phyloP scores from a whole-genome alignment of 2,888 invertebrate species.

The Nymphalis urticae region DNA sequence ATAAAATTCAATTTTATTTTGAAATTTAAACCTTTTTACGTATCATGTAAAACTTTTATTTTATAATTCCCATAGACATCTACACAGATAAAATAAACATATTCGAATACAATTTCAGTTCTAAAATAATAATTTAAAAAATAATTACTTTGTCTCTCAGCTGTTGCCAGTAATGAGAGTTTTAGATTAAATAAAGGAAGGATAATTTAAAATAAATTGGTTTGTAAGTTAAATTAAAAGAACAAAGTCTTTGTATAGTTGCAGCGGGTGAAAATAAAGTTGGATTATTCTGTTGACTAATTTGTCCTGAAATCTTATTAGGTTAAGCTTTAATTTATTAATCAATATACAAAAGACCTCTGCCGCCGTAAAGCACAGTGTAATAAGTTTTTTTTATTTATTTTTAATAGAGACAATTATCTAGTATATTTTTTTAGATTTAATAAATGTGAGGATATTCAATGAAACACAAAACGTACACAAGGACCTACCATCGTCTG shows the following conservation, averaged over 20 bases:
- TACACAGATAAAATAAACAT: not conserved
- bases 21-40: not conserved
- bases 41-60: not conserved
- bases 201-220: slow-evolving; percentile 24
- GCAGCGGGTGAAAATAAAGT: not conserved
- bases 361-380: no score
- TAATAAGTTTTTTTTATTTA: no score
- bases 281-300: not conserved
- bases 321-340: not conserved
- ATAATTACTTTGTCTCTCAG: slow-evolving; percentile 22
- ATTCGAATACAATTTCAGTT: slow-evolving; percentile 49
- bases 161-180: slow-evolving; percentile 23
- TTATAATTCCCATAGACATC: not conserved
- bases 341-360: not conserved
- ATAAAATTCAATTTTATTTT: not conserved
- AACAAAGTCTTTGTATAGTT: slow-evolving; percentile 8
- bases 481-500: no score
- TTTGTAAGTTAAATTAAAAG: slow-evolving; percentile 24
- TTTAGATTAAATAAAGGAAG: slow-evolving; percentile 31
- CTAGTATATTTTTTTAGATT: no score
- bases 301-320: not conserved
- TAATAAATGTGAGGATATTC: no score
- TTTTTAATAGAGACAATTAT: no score
- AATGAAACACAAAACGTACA: no score
- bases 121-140: slow-evolving; percentile 28